Evolutionary conservation across 2,113 vertebrate species (phyloP).

Genomic region (Galbula dea): DNA sequence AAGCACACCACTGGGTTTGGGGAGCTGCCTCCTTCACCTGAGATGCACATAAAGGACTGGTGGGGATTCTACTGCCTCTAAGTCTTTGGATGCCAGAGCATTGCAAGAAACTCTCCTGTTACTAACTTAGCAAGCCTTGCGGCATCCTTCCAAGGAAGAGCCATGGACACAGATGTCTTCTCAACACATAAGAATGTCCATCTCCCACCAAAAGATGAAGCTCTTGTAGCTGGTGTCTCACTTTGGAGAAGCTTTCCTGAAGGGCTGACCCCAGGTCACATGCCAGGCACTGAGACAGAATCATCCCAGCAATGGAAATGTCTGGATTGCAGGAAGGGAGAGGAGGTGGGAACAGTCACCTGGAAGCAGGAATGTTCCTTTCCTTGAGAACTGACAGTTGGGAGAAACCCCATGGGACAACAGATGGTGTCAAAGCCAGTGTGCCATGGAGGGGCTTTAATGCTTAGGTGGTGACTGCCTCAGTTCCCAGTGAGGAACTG

Average conservation of each 20-base stretch:
- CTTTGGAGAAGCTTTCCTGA: neutral
- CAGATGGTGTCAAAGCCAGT: neutral
- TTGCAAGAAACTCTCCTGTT: neutral
- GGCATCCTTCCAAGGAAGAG: neutral
- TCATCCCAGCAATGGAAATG: neutral
- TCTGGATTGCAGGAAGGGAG: neutral
- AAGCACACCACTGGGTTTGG: rapidly evolving
- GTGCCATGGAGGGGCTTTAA: neutral
- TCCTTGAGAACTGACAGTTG: neutral
- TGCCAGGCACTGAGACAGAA: neutral
- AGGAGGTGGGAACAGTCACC: neutral
- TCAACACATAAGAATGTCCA: neutral
- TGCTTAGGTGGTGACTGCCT: neutral
- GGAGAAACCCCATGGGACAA: neutral
- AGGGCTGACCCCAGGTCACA: neutral
- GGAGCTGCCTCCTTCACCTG: neutral
- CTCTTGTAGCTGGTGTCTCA: neutral
- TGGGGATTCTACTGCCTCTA: neutral
- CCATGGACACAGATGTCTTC: neutral
- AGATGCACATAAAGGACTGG: neutral
- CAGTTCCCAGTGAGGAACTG: neutral
- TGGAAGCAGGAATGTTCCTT: neutral
- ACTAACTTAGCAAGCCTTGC: neutral
- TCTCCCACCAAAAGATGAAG: neutral
- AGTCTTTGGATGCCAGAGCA: neutral